Conservation (phyloP, 2,888 invertebrate genomes). For the Piscicola geometra region DNA sequence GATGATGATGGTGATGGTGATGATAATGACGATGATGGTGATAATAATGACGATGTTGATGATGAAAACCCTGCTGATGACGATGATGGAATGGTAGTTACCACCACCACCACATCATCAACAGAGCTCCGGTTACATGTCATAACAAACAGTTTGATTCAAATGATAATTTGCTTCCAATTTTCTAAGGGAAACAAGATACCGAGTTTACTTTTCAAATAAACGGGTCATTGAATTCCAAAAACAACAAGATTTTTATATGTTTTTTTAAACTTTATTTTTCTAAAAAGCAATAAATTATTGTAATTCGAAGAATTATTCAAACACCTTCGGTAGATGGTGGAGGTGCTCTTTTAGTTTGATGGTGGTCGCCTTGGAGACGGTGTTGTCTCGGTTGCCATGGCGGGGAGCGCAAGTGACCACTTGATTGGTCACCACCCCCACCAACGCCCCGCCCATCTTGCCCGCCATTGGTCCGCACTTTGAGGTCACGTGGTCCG, state of each 20-base stretch:
- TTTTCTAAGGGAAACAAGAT: too few relatives aligned
- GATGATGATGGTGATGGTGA: constrained; percentile 37
- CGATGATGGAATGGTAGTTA: background rate
- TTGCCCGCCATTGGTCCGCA: background rate
- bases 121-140: background rate
- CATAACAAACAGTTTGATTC: background rate
- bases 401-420: background rate
- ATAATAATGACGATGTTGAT: constrained; percentile 34
- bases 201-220: too few relatives aligned
- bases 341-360: too few relatives aligned
- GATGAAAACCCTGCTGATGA: constrained; percentile 57
- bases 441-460: constrained; percentile 5
- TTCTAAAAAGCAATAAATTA: too few relatives aligned
- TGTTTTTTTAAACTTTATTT: too few relatives aligned
- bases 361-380: too few relatives aligned
- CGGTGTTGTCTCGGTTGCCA: background rate
- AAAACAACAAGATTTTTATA: too few relatives aligned
- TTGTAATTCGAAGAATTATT: too few relatives aligned
- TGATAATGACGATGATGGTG: constrained; percentile 36
- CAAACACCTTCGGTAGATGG: too few relatives aligned
- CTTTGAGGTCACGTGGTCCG: constrained; percentile 10
- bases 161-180: constrained; percentile 1
- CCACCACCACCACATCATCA: background rate
- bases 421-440: constrained; percentile 2
- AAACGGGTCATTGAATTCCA: too few relatives aligned